These are phyloP conservation scores for Genyomyrus donnyi DNA, from an alignment of 2,113 vertebrate species.

Conservation along the genomic window DNA sequence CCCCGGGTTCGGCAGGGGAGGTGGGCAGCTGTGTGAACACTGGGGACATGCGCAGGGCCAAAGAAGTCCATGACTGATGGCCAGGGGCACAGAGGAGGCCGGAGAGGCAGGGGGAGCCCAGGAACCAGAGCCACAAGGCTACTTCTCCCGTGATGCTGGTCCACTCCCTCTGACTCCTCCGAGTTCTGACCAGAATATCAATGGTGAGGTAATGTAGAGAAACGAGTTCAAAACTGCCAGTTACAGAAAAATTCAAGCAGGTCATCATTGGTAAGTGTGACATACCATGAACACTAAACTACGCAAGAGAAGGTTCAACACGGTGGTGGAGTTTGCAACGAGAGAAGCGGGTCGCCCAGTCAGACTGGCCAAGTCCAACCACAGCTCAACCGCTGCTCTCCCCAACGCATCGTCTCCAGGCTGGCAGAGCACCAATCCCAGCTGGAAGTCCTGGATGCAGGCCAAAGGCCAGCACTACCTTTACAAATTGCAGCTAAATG, in stretches of 20 bases:
- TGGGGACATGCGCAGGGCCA: conserved; percentile 16
- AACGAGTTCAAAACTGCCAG: neutral
- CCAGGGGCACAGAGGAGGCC: conserved; percentile 52
- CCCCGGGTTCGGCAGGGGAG: conserved; percentile 59
- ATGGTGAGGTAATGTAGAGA: neutral
- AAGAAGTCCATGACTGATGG: conserved; percentile 38
- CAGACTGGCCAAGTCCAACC: neutral
- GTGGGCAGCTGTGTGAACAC: conserved; percentile 41
- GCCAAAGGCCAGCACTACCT: neutral
- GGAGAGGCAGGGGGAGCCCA: conserved; percentile 10
- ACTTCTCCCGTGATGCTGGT: neutral
- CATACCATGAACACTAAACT: neutral
- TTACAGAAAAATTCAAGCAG: neutral
- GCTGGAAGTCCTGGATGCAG: neutral
- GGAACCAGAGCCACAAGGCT: neutral
- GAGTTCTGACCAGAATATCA: neutral
- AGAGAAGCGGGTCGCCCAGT: neutral
- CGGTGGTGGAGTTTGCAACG: neutral
- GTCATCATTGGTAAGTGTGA: neutral
- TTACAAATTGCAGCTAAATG: neutral
- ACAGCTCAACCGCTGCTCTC: neutral
- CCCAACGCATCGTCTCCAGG: neutral
- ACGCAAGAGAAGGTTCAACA: neutral
- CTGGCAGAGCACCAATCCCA: neutral
- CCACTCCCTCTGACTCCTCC: conserved; percentile 18